Evolutionary conservation across 2,888 invertebrate species (phyloP).

Genomic region (Endotricha flammealis): DNA sequence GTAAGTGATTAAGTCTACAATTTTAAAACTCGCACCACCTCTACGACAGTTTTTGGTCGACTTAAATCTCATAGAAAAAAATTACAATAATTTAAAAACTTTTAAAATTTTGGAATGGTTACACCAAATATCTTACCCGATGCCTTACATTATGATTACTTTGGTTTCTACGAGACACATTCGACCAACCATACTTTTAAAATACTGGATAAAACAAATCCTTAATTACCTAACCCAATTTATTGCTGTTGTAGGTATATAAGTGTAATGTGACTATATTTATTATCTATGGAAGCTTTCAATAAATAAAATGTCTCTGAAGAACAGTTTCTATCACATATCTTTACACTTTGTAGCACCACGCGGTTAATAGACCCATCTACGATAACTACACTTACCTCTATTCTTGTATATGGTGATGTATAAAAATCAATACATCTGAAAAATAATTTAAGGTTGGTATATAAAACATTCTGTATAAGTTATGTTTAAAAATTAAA

Average conservation of each 20-base stretch:
- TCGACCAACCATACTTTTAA: conserved; percentile 42
- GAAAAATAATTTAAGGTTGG: conserved; percentile 74
- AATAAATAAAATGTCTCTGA: conserved; percentile 77
- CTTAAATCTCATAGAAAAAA: conserved; percentile 42
- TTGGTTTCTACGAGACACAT: conserved; percentile 56
- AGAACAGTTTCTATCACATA: conserved; percentile 77
- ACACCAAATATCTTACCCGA: conserved; percentile 24
- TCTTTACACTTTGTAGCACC: conserved; percentile 77
- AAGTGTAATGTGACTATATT: conserved; percentile 58
- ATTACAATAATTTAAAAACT: conserved; percentile 28
- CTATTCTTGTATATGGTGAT: conserved; percentile 75
- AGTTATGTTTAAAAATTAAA: conserved; percentile 74
- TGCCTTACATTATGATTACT: conserved; percentile 44
- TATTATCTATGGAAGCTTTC: conserved; percentile 69
- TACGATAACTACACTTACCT: conserved; percentile 69
- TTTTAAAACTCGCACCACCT: conserved; percentile 36
- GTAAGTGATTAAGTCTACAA: conserved; percentile 33
- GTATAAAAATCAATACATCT: conserved; percentile 77
- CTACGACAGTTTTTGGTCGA: conserved; percentile 42
- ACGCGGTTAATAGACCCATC: conserved; percentile 77
- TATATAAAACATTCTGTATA: conserved; percentile 76
- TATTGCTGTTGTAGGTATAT: conserved; percentile 57
- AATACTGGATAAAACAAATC: conserved; percentile 54
- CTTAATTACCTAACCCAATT: conserved; percentile 59
- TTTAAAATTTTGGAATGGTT: conserved; percentile 34